Evolutionary conservation across 2,113 vertebrate species (phyloP).

Genomic region (Cygnus atratus): DNA sequence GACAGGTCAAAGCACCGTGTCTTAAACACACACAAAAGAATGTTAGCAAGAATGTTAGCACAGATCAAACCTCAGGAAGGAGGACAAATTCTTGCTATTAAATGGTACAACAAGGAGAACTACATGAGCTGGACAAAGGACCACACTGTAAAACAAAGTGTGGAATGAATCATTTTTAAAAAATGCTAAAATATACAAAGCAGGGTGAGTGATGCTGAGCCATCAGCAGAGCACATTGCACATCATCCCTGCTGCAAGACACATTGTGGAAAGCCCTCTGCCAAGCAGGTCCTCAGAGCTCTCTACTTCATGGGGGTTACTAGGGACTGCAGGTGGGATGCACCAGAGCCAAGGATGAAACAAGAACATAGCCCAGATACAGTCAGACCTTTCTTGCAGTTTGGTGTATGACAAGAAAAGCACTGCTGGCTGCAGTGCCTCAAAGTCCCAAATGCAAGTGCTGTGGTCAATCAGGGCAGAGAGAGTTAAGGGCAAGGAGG

Average conservation of each 20-base stretch:
- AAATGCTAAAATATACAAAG: background rate
- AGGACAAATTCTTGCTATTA: background rate
- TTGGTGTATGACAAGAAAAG: background rate
- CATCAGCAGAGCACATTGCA: background rate
- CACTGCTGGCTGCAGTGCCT: background rate
- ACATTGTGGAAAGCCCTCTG: background rate
- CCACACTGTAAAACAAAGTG: background rate
- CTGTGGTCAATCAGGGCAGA: background rate
- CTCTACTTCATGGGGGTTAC: background rate
- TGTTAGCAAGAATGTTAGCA: background rate
- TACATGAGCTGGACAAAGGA: background rate
- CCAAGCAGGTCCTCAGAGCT: background rate
- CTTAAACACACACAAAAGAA: background rate
- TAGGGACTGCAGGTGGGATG: background rate
- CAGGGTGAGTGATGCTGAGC: background rate
- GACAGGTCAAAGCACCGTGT: background rate
- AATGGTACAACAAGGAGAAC: background rate
- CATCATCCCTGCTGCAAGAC: background rate
- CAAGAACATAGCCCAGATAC: background rate
- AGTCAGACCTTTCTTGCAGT: accelerated
- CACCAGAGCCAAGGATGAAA: background rate
- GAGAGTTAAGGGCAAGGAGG: background rate
- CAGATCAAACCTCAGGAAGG: background rate
- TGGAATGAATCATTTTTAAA: background rate
- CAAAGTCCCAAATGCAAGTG: accelerated